Evolutionary conservation across 2,888 invertebrate species (phyloP).

Genomic region (Eumacrocentrus americanus): DNA sequence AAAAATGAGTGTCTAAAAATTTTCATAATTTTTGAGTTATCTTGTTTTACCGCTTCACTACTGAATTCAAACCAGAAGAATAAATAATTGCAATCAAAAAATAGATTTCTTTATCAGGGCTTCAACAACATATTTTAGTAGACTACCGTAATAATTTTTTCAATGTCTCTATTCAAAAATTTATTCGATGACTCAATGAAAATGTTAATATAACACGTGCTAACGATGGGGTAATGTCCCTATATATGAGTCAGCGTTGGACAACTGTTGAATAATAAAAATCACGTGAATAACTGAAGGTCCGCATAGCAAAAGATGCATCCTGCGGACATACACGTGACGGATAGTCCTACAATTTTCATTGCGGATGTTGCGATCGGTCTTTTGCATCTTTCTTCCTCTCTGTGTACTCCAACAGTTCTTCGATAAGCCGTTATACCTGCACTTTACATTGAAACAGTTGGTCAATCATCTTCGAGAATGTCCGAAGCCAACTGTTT

Average conservation of each 20-base stretch:
- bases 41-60: too few relatives aligned
- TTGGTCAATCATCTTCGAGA: slow-evolving; percentile 24
- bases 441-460: slow-evolving; percentile 11
- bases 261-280: slow-evolving; percentile 10
- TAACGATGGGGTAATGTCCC: neutral
- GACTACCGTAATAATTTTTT: too few relatives aligned
- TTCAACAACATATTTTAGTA: too few relatives aligned
- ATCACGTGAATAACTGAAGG: slow-evolving; percentile 11
- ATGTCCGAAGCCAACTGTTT: too few relatives aligned
- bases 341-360: slow-evolving; percentile 22
- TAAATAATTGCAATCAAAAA: too few relatives aligned
- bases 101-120: too few relatives aligned
- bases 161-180: too few relatives aligned
- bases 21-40: too few relatives aligned
- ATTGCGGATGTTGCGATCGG: too few relatives aligned
- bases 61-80: too few relatives aligned
- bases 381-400: neutral
- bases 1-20: too few relatives aligned
- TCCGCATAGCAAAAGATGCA: slow-evolving; percentile 20
- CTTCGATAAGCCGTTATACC: slow-evolving; percentile 21
- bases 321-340: slow-evolving; percentile 28
- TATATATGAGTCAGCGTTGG: neutral
- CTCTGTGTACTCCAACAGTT: slow-evolving; percentile 16
- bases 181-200: neutral
- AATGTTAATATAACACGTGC: neutral